Percentiles rank a stretch among this genome's conserved stretches.
phyloP scores from a whole-genome alignment of 2,797 vertebrate genomes.

The Thunnus albacares region DNA sequence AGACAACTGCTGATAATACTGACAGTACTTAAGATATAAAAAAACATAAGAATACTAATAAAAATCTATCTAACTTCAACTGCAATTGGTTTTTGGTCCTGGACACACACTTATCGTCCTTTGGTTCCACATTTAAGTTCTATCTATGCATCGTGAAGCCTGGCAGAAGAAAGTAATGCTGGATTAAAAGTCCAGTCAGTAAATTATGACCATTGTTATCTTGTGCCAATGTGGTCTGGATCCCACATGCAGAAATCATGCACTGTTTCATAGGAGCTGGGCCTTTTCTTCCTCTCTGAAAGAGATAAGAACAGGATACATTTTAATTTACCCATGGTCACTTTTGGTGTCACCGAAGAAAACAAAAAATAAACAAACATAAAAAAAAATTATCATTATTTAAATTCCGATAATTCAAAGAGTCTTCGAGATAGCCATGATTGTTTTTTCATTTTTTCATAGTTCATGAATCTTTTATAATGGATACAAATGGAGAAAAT shows the following conservation, averaged over 20 bases:
- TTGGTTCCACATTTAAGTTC: no score
- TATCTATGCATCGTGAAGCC: no score
- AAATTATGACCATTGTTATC: not conserved
- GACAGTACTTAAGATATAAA: not conserved
- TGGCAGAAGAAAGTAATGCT: not conserved
- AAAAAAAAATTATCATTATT: no score
- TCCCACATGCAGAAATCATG: not conserved
- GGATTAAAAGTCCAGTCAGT: not conserved
- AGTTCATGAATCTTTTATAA: no score
- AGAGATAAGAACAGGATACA: not conserved
- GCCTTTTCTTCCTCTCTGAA: not conserved
- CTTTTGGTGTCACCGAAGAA: no score
- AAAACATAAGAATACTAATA: not conserved
- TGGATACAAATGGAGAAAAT: no score
- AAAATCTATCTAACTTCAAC: not conserved
- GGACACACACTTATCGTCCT: not conserved
- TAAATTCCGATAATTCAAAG: no score
- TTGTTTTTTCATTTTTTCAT: no score
- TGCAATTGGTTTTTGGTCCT: conserved; percentile 3
- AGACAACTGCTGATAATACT: conserved; percentile 9
- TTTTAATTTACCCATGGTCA: no score
- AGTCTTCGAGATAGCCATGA: not conserved
- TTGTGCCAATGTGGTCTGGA: not conserved
- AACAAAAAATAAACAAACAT: no score
- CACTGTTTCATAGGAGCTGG: not conserved